These are phyloP conservation scores for Liasis olivaceus DNA, from an alignment of 2,797 vertebrate genomes.

Conservation along the genomic window DNA sequence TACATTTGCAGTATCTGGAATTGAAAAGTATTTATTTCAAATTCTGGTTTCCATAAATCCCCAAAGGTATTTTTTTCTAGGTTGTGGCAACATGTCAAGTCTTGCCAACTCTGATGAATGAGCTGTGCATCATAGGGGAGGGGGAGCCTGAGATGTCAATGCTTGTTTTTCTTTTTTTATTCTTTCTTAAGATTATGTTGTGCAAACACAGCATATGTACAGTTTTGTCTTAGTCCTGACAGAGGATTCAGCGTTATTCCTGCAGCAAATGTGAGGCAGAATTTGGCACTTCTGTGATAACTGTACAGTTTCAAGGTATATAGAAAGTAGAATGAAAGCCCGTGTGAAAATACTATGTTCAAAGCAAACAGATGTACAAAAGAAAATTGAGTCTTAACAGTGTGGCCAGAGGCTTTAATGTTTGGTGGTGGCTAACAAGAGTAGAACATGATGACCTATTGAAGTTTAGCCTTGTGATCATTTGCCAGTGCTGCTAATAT, in stretches of 20 bases:
- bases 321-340: not conserved
- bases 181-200: too few relatives aligned
- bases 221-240: not conserved
- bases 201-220: not conserved
- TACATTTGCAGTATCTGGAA: not conserved
- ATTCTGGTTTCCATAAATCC: not conserved
- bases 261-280: too few relatives aligned
- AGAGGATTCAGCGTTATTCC: too few relatives aligned
- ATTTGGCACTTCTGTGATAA: accelerated
- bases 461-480: not conserved
- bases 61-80: not conserved
- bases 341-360: not conserved
- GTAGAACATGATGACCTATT: not conserved
- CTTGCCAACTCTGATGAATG: not conserved
- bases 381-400: not conserved
- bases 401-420: not conserved
- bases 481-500: not conserved
- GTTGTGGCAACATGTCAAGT: not conserved
- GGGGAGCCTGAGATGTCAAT: not conserved
- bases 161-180: too few relatives aligned
- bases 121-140: not conserved
- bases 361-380: not conserved
- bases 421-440: not conserved
- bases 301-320: not conserved
- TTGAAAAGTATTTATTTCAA: not conserved